A percentile compares a stretch with the other conserved stretches of the same genome.
Conservation (phyloP, 2,113 vertebrate species). For the Apus apus region DNA sequence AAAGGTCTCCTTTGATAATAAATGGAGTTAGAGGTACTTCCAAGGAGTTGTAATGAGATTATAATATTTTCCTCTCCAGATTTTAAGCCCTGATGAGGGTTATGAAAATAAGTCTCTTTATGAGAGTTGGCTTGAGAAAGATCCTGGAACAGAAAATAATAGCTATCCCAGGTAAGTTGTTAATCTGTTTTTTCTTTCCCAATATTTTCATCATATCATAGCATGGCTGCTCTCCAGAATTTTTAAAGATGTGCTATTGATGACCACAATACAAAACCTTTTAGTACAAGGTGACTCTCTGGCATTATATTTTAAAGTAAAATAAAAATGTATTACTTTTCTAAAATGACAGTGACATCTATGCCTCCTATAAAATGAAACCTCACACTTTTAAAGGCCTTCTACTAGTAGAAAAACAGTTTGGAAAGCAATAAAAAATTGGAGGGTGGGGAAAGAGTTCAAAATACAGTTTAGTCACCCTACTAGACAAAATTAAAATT, state of each 20-base stretch:
- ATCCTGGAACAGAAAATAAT: slow-evolving; percentile 83
- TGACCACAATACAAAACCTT: background rate
- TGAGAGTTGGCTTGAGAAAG: slow-evolving; percentile 92
- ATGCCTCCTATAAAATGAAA: background rate
- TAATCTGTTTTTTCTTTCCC: background rate
- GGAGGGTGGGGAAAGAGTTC: background rate
- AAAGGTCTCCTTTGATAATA: background rate
- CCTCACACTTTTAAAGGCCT: background rate
- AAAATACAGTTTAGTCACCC: background rate
- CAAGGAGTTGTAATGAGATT: background rate
- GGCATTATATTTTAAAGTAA: background rate
- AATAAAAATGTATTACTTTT: background rate
- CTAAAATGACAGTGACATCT: background rate
- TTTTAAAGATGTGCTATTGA: background rate
- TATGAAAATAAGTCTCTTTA: slow-evolving; percentile 88
- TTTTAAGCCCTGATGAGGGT: slow-evolving; percentile 89
- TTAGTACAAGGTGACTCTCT: background rate
- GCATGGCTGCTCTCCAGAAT: background rate
- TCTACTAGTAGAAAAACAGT: background rate
- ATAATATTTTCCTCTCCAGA: slow-evolving; percentile 71
- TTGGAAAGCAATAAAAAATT: background rate
- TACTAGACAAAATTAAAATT: background rate
- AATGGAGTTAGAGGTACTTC: background rate
- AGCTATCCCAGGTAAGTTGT: slow-evolving; percentile 82
- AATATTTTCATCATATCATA: background rate